phyloP scores from a whole-genome alignment of 2,797 vertebrate species.

The Pantherophis alleghaniensis region DNA sequence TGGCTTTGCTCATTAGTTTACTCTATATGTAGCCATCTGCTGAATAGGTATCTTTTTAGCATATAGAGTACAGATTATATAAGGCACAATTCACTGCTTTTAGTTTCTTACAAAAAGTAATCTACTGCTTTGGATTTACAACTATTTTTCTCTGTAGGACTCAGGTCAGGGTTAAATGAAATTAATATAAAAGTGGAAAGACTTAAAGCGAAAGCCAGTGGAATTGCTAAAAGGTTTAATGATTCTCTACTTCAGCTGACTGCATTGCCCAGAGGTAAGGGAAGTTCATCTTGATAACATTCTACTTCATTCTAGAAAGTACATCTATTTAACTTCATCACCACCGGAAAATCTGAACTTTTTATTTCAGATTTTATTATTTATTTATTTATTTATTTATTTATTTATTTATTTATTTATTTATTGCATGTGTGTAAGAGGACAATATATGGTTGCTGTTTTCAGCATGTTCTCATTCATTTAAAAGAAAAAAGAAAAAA shows the following conservation, averaged over 20 bases:
- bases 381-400: no score
- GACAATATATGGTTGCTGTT: not conserved
- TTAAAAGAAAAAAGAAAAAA: constrained; percentile 8
- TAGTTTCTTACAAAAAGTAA: not conserved
- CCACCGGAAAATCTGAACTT: not conserved
- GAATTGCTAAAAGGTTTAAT: constrained; percentile 70
- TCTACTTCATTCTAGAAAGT: constrained; percentile 17
- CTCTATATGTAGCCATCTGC: not conserved
- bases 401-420: no score
- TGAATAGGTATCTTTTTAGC: not conserved
- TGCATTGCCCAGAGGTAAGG: constrained; percentile 77
- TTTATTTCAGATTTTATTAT: not conserved
- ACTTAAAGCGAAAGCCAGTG: constrained; percentile 66
- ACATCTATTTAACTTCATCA: not conserved
- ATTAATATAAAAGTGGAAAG: constrained; percentile 67
- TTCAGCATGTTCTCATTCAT: not conserved
- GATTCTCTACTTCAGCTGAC: constrained; percentile 73
- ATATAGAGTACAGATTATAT: not conserved
- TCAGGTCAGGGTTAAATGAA: constrained; percentile 69
- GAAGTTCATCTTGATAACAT: constrained; percentile 25
- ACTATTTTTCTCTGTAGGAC: constrained; percentile 61
- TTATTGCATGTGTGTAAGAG: not conserved
- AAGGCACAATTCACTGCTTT: not conserved
- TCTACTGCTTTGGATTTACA: not conserved
- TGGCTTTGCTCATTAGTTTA: not conserved